Base-by-base conservation (phyloP, 2,888 invertebrate genomes). In the Gnatocerus cornutus region DNA sequence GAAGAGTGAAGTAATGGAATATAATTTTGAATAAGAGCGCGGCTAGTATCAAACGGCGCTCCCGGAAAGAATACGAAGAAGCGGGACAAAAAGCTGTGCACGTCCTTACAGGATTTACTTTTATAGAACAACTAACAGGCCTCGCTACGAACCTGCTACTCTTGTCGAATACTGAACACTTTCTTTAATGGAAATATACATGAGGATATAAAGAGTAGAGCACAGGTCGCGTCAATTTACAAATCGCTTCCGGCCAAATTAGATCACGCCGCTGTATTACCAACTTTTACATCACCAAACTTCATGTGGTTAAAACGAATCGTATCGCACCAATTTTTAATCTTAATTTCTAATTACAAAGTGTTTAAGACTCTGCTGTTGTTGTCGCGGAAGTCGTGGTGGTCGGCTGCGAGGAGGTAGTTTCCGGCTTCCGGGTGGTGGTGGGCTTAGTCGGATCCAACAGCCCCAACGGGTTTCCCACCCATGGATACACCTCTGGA, bases 401-500 rank as follows among this genome's bases (percentile, higher is more conserved):
- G n/a, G n/a, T n/a, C n/a, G n/a, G n/a, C n/a, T n/a, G n/a, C n/a
- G n/a, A n/a, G n/a, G n/a, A n/a, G n/a, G n/a, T n/a, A n/a, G n/a
- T n/a, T n/a, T n/a, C n/a, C n/a, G n/a, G n/a, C n/a, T n/a, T n/a
- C n/a, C n/a, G n/a, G n/a, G n/a, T n/a, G n/a, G n/a, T n/a, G n/a
- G n/a, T n/a, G n/a, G n/a, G n/a, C n/a, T n/a, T n/a, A n/a, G 29
- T 29, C 7, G 29, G 4, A 29, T 29, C 7, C 29, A 5, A 5
- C 29, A 7, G 29, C 59, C 86, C 86, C 9, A 80, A 67, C 30
- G 85, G 86, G 80, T 87, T 86, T 3, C 79, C 80, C 3, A 86
- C 53, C 86, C 87, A 87, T 29, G 87, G 87, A 73, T 85, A 87
- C 0, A 74, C 74, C 1, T 74, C 50, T 0, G 87, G 87, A 71